Evolutionary conservation across 2,888 invertebrate genomes (phyloP), one percentile per base, ranked within the genome.

Genomic region (Patella pellucida): DNA sequence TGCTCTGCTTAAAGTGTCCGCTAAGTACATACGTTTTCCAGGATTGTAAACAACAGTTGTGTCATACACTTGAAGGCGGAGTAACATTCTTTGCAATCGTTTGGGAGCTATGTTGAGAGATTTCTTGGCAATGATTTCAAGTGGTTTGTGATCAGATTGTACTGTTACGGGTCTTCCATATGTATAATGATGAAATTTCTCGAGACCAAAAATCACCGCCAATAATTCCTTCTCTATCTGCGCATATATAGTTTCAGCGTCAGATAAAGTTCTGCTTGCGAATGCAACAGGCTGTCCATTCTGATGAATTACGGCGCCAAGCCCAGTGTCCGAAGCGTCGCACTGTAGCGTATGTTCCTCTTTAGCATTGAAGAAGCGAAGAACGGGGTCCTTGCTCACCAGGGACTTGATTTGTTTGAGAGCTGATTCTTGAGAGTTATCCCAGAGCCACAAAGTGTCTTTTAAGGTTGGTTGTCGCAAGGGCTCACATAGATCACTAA

Each of bases 261-360:
- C 62, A 9, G n/a, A 19, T 11, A 62, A 62, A n/a, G 62, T 23
- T 23, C 81, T 70, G 54, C 75, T 76, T 5, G 78, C 74, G 73
- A 69, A 82, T 4, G 79, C 81, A 12, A 82, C 68, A 2, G 80
- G 78, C 71, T 73, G 71, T 50, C 77, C 76, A n/a, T 81, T 72
- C 68, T 83, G 81, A 3, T 79, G 31, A 9, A 82, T n/a, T 0
- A 78, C 81, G 56, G 82, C 73, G 4, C 82, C 84, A 4, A 84
- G 23, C 5, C 84, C 83, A 72, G 82, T 75, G 15, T 79, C 78
- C 27, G 78, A 79, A 9, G 83, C 82, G 69, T 85, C 84, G 51
- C 80, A 79, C 15, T 77, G 72, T 2, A 81, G 50, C n/a, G 69
- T 73, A 7, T 78, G 75, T 41, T 71, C 68, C 14, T 79, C 73